Evolutionary conservation across 1,140 invertebrate genomes (phyloP).

Genomic region (Venturia canescens): DNA sequence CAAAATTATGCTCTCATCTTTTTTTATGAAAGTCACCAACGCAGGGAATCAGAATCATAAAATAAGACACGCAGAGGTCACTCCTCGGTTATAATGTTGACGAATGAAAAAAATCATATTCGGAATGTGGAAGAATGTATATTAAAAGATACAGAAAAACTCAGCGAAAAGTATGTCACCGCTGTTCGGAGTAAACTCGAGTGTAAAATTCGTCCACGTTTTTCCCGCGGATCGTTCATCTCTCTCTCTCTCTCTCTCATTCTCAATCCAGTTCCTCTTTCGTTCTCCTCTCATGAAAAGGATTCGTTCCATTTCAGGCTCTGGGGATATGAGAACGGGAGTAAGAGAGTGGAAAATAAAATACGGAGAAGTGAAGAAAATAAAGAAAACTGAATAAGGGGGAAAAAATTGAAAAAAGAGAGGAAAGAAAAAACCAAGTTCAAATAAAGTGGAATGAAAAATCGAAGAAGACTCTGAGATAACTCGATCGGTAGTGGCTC

Average conservation of each 20-base stretch:
- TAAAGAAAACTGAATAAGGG: background rate
- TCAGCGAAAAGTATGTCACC: too few species aligned
- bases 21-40: background rate
- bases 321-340: background rate
- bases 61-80: background rate
- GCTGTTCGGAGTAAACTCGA: background rate
- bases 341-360: background rate
- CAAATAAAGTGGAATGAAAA: background rate
- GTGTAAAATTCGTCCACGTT: background rate
- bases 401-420: background rate
- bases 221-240: background rate
- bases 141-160: background rate
- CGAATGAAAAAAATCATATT: too few species aligned
- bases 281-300: background rate
- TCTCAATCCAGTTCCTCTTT: background rate
- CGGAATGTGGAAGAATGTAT: background rate
- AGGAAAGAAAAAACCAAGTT: background rate
- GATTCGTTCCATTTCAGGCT: background rate
- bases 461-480: background rate
- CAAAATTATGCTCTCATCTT: background rate
- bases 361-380: background rate
- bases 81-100: too few species aligned
- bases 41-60: background rate
- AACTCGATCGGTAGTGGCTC: conserved; percentile 16
- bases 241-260: background rate